Percentiles rank a stretch among this genome's conserved stretches.
Conservation (phyloP, 2,888 invertebrate genomes). For the Heteromyza rotundicornis region DNA sequence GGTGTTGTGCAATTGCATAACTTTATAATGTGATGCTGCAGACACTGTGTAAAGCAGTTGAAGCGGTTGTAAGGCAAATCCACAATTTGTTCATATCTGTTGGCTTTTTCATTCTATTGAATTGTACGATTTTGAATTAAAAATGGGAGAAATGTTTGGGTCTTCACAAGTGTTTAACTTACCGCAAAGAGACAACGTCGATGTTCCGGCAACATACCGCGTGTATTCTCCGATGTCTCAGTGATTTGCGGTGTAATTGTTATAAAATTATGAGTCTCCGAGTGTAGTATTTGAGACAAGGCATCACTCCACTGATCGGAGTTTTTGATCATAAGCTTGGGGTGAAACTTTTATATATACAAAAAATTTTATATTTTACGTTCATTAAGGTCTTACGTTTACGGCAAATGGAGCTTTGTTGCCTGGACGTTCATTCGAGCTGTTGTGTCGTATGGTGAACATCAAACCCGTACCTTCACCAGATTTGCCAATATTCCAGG, state of each 20-base stretch:
- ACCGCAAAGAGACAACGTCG: conserved; percentile 51
- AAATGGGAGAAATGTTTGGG: too few species aligned
- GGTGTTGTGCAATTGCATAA: conserved; percentile 53
- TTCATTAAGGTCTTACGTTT: too few species aligned
- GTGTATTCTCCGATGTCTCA: conserved; percentile 39
- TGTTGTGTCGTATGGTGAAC: conserved; percentile 38
- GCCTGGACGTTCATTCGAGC: conserved; percentile 28
- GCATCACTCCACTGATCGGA: conserved; percentile 43
- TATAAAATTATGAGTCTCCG: conserved; percentile 45
- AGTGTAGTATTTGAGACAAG: conserved; percentile 34
- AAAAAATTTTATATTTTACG: too few species aligned
- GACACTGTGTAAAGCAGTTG: conserved; percentile 51
- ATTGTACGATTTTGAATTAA: too few species aligned
- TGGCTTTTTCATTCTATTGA: conserved; percentile 41
- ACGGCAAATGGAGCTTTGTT: conserved; percentile 32
- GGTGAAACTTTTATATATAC: too few species aligned
- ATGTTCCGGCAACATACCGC: conserved; percentile 32
- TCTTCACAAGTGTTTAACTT: too few species aligned
- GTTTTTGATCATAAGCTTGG: too few species aligned
- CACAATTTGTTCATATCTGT: conserved; percentile 24
- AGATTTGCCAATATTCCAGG: conserved; percentile 45
- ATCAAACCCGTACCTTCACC: conserved; percentile 55
- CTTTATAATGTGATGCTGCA: conserved; percentile 40
- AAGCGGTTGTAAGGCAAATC: conserved; percentile 40
- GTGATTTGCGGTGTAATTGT: conserved; percentile 44